Evolutionary conservation across 2,113 vertebrate species (phyloP), one percentile per base, ranked within the genome.

Genomic region (Cygnus buccinator): DNA sequence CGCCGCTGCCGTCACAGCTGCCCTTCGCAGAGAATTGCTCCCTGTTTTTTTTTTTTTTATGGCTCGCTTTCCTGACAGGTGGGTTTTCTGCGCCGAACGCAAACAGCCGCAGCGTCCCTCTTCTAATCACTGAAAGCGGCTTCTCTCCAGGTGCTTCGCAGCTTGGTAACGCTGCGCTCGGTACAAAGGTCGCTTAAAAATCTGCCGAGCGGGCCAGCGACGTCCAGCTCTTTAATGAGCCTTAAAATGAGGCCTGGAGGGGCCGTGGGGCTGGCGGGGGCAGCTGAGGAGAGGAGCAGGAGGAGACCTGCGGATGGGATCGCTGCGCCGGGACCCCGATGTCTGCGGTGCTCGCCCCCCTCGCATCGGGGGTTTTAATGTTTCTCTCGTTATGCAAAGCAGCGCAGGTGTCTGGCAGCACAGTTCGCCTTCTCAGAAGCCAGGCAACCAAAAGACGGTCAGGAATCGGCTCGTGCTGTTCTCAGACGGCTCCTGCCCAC

Each of bases 161-260:
- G 94, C 95, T 66, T 83, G 91, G 84, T 82, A 93, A 95, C 8
- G 8, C 79, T 26, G 66, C 3, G 50, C 81, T 86, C 0, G 41
- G 96, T 89, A 57, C 94, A 96, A 95, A 97, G 95, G 91, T 95
- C 95, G 12, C 29, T 87, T 37, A 85, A 85, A 95, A 96, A 70
- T 46, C 58, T 90, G 93, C 94, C 84, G 62, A 74, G 82, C 62
- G 71, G 74, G 58, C 93, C 58, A 70, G 84, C 70, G 65, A 37
- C 87, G 0, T 46, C 31, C 61, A 68, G 93, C 89, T 89, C n/a
- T 87, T 87, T 93, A 87, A 93, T 80, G 89, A 48, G 46, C 46
- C 46, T 48, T 48, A 20, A 48, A 22, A 48, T 11, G 20, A 22
- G 20, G 46, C 46, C 46, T 22, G 46, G 46, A 11, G 46, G 46